Evolutionary conservation across 2,888 invertebrate species (phyloP).

Genomic region (Phania funesta): DNA sequence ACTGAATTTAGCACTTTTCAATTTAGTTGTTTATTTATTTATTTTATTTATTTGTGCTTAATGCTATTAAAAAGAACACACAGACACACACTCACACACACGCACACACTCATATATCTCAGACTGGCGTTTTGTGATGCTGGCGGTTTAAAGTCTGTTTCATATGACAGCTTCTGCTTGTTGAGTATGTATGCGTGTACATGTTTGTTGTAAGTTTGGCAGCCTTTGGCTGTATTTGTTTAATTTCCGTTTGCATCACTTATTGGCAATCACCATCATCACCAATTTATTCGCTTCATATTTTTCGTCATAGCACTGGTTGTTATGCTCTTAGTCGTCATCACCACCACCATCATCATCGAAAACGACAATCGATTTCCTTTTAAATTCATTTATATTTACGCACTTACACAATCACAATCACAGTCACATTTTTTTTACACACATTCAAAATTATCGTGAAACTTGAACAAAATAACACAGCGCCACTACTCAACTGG

Average conservation of each 20-base stretch:
- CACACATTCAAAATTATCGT: not conserved
- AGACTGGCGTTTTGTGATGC: too few relatives aligned
- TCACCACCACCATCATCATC: slow-evolving; percentile 6
- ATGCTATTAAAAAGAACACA: too few relatives aligned
- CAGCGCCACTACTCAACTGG: not conserved
- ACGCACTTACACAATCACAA: not conserved
- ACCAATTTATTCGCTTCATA: not conserved
- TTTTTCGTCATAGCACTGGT: not conserved
- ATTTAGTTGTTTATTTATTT: slow-evolving; percentile 31
- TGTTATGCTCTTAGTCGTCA: not conserved
- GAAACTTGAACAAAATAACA: not conserved
- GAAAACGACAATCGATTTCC: slow-evolving; percentile 63
- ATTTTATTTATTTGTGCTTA: too few relatives aligned
- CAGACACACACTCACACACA: not conserved
- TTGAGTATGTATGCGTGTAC: not conserved
- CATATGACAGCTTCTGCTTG: not conserved
- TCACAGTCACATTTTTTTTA: not conserved
- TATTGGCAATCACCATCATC: slow-evolving; percentile 46
- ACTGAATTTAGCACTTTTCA: slow-evolving; percentile 54
- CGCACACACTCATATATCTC: too few relatives aligned
- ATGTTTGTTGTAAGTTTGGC: too few relatives aligned
- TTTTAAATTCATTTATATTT: slow-evolving; percentile 44
- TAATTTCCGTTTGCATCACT: slow-evolving; percentile 63
- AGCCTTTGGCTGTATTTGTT: slow-evolving; percentile 26
- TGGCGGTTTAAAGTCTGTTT: not conserved